A percentile compares a stretch with the other conserved stretches of the same genome.
phyloP scores from a whole-genome alignment of 2,888 invertebrate species.

The Cantharis lateralis region DNA sequence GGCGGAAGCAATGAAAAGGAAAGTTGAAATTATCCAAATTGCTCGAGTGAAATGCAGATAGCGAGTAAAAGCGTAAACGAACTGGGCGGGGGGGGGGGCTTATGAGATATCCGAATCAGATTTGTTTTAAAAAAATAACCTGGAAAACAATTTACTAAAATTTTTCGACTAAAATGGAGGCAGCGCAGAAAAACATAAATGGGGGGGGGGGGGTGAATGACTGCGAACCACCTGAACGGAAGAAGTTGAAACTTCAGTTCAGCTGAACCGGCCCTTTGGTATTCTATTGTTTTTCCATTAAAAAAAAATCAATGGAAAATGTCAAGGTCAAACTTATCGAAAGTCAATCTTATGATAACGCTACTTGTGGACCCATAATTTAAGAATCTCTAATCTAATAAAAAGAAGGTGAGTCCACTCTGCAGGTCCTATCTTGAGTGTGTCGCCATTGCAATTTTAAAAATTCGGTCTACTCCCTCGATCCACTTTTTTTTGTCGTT shows the following conservation, averaged over 20 bases:
- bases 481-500: too few relatives aligned
- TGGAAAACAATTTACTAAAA: too few relatives aligned
- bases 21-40: not conserved
- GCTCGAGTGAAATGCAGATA: not conserved
- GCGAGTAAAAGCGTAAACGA: not conserved
- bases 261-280: too few relatives aligned
- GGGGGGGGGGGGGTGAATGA: too few relatives aligned
- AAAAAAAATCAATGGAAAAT: not conserved
- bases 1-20: not conserved
- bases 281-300: too few relatives aligned
- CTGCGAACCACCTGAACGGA: too few relatives aligned
- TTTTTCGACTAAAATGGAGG: too few relatives aligned
- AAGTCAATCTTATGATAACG: not conserved
- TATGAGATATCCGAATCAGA: too few relatives aligned
- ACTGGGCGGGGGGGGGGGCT: not conserved
- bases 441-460: not conserved
- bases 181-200: too few relatives aligned
- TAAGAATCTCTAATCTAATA: not conserved
- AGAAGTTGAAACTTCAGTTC: too few relatives aligned
- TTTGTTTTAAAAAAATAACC: too few relatives aligned
- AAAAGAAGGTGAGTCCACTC: not conserved
- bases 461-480: not conserved
- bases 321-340: not conserved
- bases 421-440: not conserved
- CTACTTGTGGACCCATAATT: not conserved